Base-by-base conservation (phyloP, 2,797 vertebrate genomes). In the Gymnoscopelus braueri region DNA sequence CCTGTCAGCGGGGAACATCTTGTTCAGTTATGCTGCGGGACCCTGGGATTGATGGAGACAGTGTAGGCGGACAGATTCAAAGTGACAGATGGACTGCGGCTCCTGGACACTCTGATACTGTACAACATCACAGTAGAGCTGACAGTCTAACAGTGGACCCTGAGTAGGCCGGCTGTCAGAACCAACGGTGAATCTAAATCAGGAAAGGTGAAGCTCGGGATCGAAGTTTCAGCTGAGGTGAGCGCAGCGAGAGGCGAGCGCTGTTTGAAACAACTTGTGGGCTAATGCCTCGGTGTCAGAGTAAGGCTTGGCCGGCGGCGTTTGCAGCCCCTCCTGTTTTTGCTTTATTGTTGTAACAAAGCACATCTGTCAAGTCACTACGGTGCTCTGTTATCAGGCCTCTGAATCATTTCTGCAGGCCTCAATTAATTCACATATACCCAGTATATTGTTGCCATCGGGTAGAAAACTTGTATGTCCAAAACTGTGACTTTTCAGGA, bases 21-120 rank as follows among this genome's bases (percentile, higher is more conserved):
- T 79, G 72, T 75, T 78, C 23, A 64, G 71, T 78, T 69, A 61
- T 86, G 74, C 79, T 80, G 64, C 60, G 74, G 65, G 57, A 71
- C 69, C 56, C 59, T 24, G 56, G 66, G 65, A 75, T 59, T 83
- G 75, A 84, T 78, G 73, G 60, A 70, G 74, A 74, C 78, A 73
- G 75, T 60, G 75, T 60, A 65, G 65, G 55, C 57, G 63, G 67
- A 75, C 70, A 74, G 63, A 81, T 75, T 66, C 63, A 64, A 71
- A 66, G 65, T 72, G 74, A 74, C 69, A 79, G 67, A 80, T 71
- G 74, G 74, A 75, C 77, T 60, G 72, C 59, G 74, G 74, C 72
- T 77, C 81, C 71, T 79, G 80, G 73, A 78, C 78, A 58, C 8
- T 65, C 67, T 3, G 4, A 44, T 44, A 44, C 39, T 44, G 60